Percentiles rank a stretch among this genome's conserved stretches.
These are phyloP conservation scores for Cynoglossus semilaevis DNA, from an alignment of 2,113 vertebrate species.

Conservation along the genomic window DNA sequence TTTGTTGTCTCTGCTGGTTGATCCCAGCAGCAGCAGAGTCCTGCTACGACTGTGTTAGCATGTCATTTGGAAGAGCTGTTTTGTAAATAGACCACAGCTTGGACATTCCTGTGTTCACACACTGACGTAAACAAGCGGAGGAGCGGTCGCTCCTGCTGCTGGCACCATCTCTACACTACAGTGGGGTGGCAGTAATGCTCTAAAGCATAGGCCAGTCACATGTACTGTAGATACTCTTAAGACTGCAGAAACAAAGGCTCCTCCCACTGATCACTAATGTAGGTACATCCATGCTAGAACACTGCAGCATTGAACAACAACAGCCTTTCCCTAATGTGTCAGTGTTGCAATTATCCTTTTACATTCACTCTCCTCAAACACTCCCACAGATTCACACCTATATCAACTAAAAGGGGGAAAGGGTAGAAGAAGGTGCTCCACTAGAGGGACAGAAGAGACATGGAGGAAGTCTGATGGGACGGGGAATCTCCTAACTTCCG, in stretches of 20 bases:
- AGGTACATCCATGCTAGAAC: conserved; percentile 56
- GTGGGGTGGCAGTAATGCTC: conserved; percentile 71
- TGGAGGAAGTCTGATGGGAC: too few species aligned
- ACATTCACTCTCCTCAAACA: conserved; percentile 16
- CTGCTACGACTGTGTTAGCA: conserved; percentile 26
- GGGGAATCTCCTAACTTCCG: too few species aligned
- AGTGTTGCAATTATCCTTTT: conserved; percentile 26
- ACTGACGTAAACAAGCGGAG: conserved; percentile 55
- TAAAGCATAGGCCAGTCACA: conserved; percentile 54
- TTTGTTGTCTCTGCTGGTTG: too few species aligned
- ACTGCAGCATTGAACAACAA: conserved; percentile 18
- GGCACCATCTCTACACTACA: conserved; percentile 45
- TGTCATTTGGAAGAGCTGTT: conserved; percentile 54
- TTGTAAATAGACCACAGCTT: conserved; percentile 59
- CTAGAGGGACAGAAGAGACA: too few species aligned
- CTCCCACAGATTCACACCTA: conserved; percentile 27
- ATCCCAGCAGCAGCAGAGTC: neutral
- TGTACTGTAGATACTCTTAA: conserved; percentile 59
- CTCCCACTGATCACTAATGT: conserved; percentile 45
- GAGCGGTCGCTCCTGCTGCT: conserved; percentile 46
- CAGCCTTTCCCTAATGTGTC: conserved; percentile 25
- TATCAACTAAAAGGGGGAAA: neutral
- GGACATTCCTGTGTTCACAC: conserved; percentile 60
- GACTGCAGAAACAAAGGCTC: conserved; percentile 45
- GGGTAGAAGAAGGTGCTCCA: neutral